Base-by-base conservation (phyloP, 1,140 invertebrate species). In the Trichonephila inaurata region DNA sequence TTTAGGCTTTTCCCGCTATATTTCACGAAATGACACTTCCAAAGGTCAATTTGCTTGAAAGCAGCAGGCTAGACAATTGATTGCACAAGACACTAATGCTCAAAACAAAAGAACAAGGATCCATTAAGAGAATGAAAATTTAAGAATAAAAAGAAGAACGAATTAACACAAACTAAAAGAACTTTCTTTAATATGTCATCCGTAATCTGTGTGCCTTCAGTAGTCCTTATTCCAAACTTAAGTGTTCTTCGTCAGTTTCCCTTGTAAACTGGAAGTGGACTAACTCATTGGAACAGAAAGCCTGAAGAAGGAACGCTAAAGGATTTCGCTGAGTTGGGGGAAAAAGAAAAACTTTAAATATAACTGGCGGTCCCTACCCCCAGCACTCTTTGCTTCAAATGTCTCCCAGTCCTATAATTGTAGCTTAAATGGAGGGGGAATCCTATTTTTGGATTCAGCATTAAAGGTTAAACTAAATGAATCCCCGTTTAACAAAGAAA, bases 391-490 rank as follows among this genome's bases (percentile, higher is more conserved):
- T 28, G 40, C 88, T 60, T 44, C 28, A 72, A 89, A 21, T 87
- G 85, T 87, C 85, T 87, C 85, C 62, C 88, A 44, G 19, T 51
- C 64, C 88, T 64, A 89, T 89, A 89, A 89, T 89, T 89, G 88
- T 51, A 89, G 40, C 66, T 61, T 58, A 89, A 61, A 89, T 89
- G 64, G 40, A 64, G 51, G 82, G 82, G 51, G 64, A 33, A 72
- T 33, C 8, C 28, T 89, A 89, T 89, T 89, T 89, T 72, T 62
- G 40, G 88, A 72, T 44, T 89, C 19, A 28, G 66, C 88, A 72
- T 89, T 89, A 89, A 89, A 89, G 66, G 88, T 89, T 44, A 89
- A 89, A 72, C 64, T 89, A 72, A 64, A 88, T 88, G 86, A 88
- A 64, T 64, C n/a, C n/a, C 64, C 66, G 66, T 72, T 72, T 87